These are phyloP conservation scores for Drosophila histrio DNA, from an alignment of 2,888 invertebrate species.

Conservation along the genomic window DNA sequence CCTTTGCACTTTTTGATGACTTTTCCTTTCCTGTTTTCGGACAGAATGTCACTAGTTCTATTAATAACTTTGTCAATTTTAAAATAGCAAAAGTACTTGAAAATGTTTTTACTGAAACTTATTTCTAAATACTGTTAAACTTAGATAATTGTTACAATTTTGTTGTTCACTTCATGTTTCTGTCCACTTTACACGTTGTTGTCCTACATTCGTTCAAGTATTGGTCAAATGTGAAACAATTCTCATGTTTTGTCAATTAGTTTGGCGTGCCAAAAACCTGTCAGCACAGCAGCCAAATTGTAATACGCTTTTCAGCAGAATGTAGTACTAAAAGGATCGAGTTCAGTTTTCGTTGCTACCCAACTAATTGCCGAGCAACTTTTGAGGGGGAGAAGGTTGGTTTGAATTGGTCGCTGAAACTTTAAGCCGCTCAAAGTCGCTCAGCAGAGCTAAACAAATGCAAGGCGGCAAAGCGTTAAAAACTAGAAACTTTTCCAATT, in stretches of 20 bases:
- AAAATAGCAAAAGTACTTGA: neutral
- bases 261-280: slow-evolving; percentile 21
- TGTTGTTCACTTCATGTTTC: neutral
- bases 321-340: slow-evolving; percentile 16
- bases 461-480: slow-evolving; percentile 73
- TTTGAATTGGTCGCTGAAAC: slow-evolving; percentile 32
- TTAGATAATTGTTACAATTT: slow-evolving; percentile 7
- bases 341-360: slow-evolving; percentile 4
- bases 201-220: neutral
- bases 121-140: neutral
- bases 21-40: neutral
- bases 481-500: slow-evolving; percentile 75
- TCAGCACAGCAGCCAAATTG: slow-evolving; percentile 25
- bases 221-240: slow-evolving; percentile 24
- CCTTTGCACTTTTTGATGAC: neutral
- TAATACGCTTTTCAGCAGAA: slow-evolving; percentile 36
- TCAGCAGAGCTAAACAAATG: slow-evolving; percentile 66
- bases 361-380: slow-evolving; percentile 65
- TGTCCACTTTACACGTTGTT: slow-evolving; percentile 4
- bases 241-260: slow-evolving; percentile 51
- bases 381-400: slow-evolving; percentile 10
- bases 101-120: neutral
- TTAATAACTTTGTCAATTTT: neutral
- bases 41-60: neutral
- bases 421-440: slow-evolving; percentile 55